phyloP scores from a whole-genome alignment of 2,888 invertebrate genomes.

The Athalia cordata region DNA sequence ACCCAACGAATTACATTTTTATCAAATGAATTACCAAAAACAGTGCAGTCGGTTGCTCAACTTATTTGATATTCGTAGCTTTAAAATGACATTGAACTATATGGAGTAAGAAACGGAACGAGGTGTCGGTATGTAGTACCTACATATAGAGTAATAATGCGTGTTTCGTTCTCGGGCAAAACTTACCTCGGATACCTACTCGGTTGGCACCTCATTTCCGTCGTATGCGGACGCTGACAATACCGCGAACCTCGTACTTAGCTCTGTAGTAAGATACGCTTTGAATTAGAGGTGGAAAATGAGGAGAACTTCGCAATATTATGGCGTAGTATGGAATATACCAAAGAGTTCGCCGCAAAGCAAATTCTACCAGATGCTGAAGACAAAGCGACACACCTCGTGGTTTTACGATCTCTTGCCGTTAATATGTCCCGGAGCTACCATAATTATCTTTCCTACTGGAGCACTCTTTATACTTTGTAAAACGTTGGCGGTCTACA shows the following conservation, averaged over 20 bases:
- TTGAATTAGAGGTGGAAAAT: constrained; percentile 16
- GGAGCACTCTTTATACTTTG: neutral
- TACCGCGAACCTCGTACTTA: neutral
- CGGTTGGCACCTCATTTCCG: constrained; percentile 36
- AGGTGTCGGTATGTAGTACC: no score
- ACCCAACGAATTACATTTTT: no score
- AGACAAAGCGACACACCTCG: constrained; percentile 39
- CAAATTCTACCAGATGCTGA: neutral
- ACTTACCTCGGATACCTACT: neutral
- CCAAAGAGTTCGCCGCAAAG: neutral
- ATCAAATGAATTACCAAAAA: no score
- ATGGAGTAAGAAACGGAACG: neutral
- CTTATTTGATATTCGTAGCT: constrained; percentile 2
- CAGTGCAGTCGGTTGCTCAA: no score
- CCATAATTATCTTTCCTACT: constrained; percentile 3
- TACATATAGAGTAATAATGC: no score
- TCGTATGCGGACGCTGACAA: constrained; percentile 21
- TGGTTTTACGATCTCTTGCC: constrained; percentile 32
- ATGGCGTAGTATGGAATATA: neutral
- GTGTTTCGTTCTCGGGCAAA: neutral
- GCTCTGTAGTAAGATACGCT: neutral
- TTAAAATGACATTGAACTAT: constrained; percentile 13
- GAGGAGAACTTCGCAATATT: neutral
- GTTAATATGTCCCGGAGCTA: constrained; percentile 26
- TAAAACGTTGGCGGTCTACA: no score